Percentiles rank a stretch among this genome's conserved stretches.
Evolutionary conservation across 92 coral and sea anemone genomes (phyloP).

Genomic region (Palythoa grandiflora): DNA sequence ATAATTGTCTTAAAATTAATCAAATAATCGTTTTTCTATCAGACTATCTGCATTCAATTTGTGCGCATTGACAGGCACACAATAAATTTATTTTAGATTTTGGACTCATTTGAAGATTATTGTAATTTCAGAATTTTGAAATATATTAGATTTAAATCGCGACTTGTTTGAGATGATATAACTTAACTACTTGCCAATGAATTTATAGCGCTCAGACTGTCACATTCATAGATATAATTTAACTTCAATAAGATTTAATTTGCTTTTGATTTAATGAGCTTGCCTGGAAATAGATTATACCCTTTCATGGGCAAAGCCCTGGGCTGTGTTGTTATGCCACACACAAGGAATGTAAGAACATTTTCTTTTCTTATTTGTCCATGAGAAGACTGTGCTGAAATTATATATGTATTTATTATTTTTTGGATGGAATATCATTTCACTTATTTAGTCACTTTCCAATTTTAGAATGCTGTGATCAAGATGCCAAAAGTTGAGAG

Average conservation of each 20-base stretch:
- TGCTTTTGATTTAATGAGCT: neutral
- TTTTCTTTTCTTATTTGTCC: slow-evolving; percentile 1
- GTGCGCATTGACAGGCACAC: neutral
- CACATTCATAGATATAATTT: neutral
- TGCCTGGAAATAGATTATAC: neutral
- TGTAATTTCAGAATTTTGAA: neutral
- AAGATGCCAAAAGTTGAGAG: neutral
- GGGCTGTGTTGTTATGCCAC: neutral
- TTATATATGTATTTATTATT: neutral
- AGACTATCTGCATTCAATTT: neutral
- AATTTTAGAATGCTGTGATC: neutral
- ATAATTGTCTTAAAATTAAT: neutral
- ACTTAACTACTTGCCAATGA: neutral
- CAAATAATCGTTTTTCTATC: neutral
- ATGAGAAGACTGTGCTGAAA: neutral
- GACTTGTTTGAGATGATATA: neutral
- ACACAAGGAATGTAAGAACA: neutral
- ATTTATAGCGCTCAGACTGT: neutral
- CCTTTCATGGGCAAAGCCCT: neutral
- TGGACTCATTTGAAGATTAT: neutral
- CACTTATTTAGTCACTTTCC: slow-evolving; percentile 22
- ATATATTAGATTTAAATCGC: neutral
- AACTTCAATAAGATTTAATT: neutral
- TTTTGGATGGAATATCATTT: neutral
- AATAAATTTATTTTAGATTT: neutral